A percentile compares a stretch with the other conserved stretches of the same genome.
phyloP scores from a whole-genome alignment of 2,797 vertebrate species.

The Chromobotia macracanthus region DNA sequence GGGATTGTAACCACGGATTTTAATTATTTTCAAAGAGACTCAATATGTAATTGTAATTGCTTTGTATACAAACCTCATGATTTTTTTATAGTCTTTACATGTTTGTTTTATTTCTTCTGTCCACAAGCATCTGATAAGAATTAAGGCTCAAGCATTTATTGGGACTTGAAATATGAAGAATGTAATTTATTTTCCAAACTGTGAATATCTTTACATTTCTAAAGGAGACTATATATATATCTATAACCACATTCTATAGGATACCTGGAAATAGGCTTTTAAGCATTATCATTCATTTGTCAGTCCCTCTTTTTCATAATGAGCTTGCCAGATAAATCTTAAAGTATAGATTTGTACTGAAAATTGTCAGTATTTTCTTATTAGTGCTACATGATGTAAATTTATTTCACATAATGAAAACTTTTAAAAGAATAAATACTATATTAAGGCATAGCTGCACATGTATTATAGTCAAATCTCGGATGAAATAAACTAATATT shows the following conservation, averaged over 20 bases:
- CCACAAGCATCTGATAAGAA: constrained; percentile 20
- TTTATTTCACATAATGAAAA: constrained; percentile 78
- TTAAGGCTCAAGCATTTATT: constrained; percentile 25
- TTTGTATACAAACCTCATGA: constrained; percentile 42
- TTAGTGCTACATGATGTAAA: constrained; percentile 73
- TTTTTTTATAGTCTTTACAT: constrained; percentile 62
- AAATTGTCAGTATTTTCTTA: constrained; percentile 85
- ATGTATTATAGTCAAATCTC: constrained; percentile 73
- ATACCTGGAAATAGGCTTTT: constrained; percentile 60
- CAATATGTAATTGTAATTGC: constrained; percentile 54
- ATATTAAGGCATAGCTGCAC: constrained; percentile 70
- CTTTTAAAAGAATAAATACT: constrained; percentile 70
- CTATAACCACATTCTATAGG: constrained; percentile 57
- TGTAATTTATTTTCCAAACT: constrained; percentile 71
- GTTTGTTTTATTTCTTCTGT: constrained; percentile 23
- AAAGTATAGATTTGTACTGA: constrained; percentile 83
- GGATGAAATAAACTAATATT: constrained; percentile 80
- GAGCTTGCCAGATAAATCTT: constrained; percentile 78
- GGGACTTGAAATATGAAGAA: constrained; percentile 41
- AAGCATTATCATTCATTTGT: constrained; percentile 57
- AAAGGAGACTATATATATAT: constrained; percentile 46
- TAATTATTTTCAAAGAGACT: constrained; percentile 79
- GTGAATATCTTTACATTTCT: constrained; percentile 74
- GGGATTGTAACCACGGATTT: constrained; percentile 72
- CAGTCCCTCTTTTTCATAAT: constrained; percentile 61